phyloP scores from a whole-genome alignment of 2,888 invertebrate species.

The Aphidoletes aphidimyza region DNA sequence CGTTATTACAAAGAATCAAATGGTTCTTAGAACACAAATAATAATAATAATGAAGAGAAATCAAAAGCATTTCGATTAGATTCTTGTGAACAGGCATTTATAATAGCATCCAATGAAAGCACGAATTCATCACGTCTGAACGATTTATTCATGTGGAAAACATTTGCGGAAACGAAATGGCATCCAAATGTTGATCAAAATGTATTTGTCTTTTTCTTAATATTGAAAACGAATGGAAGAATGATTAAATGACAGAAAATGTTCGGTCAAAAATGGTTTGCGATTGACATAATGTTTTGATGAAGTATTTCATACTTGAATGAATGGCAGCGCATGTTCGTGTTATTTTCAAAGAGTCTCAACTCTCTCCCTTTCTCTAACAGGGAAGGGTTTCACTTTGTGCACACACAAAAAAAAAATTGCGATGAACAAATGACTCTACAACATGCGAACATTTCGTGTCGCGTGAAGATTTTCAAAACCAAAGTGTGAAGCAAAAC shows the following conservation, averaged over 20 bases:
- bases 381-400: neutral
- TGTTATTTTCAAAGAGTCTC: slow-evolving; percentile 15
- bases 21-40: neutral
- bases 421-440: neutral
- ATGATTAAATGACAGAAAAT: too few species aligned
- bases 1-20: neutral
- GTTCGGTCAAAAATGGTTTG: too few species aligned
- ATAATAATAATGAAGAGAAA: neutral
- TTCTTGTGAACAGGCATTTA: neutral
- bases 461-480: neutral
- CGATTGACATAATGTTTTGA: too few species aligned
- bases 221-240: too few species aligned
- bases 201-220: too few species aligned
- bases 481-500: neutral
- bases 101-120: neutral
- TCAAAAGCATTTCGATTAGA: slow-evolving; percentile 9
- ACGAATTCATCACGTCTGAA: neutral
- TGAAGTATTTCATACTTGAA: neutral
- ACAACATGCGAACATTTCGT: neutral
- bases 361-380: slow-evolving; percentile 15
- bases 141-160: neutral
- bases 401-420: neutral
- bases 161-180: slow-evolving; percentile 1
- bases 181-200: neutral
- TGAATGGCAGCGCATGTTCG: neutral